Percentiles rank a stretch among this genome's conserved stretches.
Evolutionary conservation across 2,888 invertebrate species (phyloP).

Genomic region (Hermaeophaga mercurialis): DNA sequence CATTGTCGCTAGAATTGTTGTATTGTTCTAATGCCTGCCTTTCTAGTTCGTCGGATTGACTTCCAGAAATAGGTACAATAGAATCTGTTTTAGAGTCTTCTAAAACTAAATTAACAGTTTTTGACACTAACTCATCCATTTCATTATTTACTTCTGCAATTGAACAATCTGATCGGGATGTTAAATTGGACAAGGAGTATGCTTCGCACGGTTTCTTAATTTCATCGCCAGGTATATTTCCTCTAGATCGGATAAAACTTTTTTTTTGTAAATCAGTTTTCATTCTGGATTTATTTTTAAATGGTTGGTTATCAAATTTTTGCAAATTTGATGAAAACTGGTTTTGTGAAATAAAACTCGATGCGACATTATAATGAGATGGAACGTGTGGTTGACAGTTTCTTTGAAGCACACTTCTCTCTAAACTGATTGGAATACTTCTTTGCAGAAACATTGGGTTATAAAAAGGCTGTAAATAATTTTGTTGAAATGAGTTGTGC

Average conservation of each 20-base stretch:
- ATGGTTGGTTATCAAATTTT: slow-evolving; percentile 23
- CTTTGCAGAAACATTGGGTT: slow-evolving; percentile 31
- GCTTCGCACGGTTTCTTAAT: slow-evolving; percentile 23
- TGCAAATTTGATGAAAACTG: slow-evolving; percentile 25
- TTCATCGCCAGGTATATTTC: slow-evolving; percentile 11
- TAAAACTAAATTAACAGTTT: slow-evolving; percentile 40
- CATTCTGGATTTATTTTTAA: slow-evolving; percentile 26
- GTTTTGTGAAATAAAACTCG: slow-evolving; percentile 28
- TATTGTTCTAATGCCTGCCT: slow-evolving; percentile 66
- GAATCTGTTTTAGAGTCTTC: slow-evolving; percentile 39
- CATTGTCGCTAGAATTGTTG: slow-evolving; percentile 62
- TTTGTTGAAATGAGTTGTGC: slow-evolving; percentile 34
- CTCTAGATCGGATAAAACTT: slow-evolving; percentile 18
- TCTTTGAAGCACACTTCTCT: slow-evolving; percentile 28
- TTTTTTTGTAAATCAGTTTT: slow-evolving; percentile 27
- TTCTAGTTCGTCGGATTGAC: slow-evolving; percentile 61
- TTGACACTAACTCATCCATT: slow-evolving; percentile 39
- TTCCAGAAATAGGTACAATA: slow-evolving; percentile 42
- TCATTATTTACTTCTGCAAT: slow-evolving; percentile 31
- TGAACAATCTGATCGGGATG: slow-evolving; percentile 21
- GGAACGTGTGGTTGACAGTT: slow-evolving; percentile 26
- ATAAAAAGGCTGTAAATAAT: slow-evolving; percentile 33
- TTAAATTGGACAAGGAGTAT: slow-evolving; percentile 27
- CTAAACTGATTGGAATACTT: slow-evolving; percentile 22
- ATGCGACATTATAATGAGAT: slow-evolving; percentile 25